Evolutionary conservation across 2,888 invertebrate species (phyloP).

Genomic region (Ceraclea dissimilis): DNA sequence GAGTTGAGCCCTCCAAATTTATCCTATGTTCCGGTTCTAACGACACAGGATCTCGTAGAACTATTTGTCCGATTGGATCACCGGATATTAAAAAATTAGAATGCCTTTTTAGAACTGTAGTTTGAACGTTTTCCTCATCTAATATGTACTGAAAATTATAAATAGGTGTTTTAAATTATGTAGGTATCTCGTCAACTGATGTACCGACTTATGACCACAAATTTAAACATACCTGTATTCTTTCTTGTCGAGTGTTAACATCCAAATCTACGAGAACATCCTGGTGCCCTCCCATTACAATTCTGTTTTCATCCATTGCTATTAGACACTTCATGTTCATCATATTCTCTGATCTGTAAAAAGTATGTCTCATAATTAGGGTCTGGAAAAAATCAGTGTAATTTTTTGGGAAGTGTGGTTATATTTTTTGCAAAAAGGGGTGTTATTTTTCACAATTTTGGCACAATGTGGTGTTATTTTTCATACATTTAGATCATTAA

Average conservation of each 20-base stretch:
- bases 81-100: constrained; percentile 70
- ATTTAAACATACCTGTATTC: constrained; percentile 53
- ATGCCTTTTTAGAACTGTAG: constrained; percentile 69
- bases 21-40: constrained; percentile 73
- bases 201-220: no score
- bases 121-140: constrained; percentile 43
- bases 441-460: no score
- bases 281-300: constrained; percentile 89
- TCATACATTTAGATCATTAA: no score
- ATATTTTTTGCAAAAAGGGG: no score
- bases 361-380: background rate
- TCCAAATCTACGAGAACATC: constrained; percentile 84
- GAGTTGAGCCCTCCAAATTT: constrained; percentile 80
- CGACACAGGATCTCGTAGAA: constrained; percentile 72
- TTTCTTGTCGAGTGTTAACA: constrained; percentile 69
- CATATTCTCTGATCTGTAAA: constrained; percentile 67
- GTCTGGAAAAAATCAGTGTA: no score
- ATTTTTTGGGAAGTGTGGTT: no score
- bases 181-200: no score
- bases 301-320: constrained; percentile 59
- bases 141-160: constrained; percentile 15
- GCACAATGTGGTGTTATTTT: no score
- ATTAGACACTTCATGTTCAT: constrained; percentile 90
- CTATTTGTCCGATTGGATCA: constrained; percentile 69
- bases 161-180: no score